These are phyloP conservation scores for Halisarca cf. caerulea DNA, from an alignment of 37 sponge, comb jelly and placozoan species.

Conservation along the genomic window DNA sequence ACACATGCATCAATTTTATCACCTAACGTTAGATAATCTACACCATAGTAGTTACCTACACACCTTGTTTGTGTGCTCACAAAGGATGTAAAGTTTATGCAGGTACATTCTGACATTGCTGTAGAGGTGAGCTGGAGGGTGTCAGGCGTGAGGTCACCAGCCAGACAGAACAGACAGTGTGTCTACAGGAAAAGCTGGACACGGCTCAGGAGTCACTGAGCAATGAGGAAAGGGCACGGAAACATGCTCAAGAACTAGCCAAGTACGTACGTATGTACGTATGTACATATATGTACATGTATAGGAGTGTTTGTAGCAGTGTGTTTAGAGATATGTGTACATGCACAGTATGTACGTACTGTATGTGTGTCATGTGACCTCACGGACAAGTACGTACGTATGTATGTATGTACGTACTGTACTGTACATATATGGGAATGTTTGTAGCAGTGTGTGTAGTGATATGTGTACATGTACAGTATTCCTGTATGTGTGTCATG, in stretches of 20 bases:
- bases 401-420: constrained; percentile 1
- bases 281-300: background rate
- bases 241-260: constrained; percentile 43
- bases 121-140: no score
- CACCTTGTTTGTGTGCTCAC: no score
- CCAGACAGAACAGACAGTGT: background rate
- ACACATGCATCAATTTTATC: no score
- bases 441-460: background rate
- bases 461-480: no score
- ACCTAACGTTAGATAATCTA: no score
- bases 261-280: constrained; percentile 14
- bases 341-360: background rate
- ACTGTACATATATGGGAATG: background rate
- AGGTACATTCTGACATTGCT: no score
- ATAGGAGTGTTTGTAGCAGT: background rate
- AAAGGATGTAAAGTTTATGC: no score
- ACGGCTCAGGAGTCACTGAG: constrained; percentile 2
- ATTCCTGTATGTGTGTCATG: no score
- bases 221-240: constrained; percentile 43
- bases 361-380: background rate
- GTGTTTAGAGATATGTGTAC: background rate
- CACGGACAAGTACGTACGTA: background rate
- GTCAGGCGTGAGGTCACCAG: no score
- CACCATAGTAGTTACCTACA: no score
- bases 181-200: constrained; percentile 26